phyloP scores from a whole-genome alignment of 2,113 vertebrate genomes.

The Colaptes auratus region DNA sequence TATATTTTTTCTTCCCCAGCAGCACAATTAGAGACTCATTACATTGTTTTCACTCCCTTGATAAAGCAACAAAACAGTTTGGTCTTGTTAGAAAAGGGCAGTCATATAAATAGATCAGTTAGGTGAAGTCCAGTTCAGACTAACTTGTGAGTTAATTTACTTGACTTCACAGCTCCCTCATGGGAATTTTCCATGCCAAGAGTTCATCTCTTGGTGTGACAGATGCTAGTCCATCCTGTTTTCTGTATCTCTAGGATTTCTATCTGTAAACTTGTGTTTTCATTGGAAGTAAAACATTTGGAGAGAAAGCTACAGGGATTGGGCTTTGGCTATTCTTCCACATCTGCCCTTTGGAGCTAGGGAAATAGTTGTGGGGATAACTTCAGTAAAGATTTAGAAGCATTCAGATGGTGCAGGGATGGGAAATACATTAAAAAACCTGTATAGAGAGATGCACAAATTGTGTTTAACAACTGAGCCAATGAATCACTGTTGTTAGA shows the following conservation, averaged over 20 bases:
- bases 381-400: background rate
- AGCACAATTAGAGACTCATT: background rate
- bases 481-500: slow-evolving; percentile 59
- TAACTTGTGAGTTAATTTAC: background rate
- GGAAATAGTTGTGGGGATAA: background rate
- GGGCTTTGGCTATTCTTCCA: background rate
- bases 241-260: background rate
- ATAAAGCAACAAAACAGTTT: background rate
- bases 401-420: slow-evolving; percentile 26
- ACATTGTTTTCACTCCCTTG: background rate
- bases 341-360: background rate
- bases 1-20: background rate
- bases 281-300: slow-evolving; percentile 22
- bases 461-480: slow-evolving; percentile 56
- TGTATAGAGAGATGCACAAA: slow-evolving; percentile 23
- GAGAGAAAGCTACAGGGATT: background rate
- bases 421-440: slow-evolving; percentile 20
- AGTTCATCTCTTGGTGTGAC: background rate
- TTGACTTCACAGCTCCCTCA: slow-evolving; percentile 1
- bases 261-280: slow-evolving; percentile 3
- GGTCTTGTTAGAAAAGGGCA: background rate
- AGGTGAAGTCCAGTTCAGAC: background rate
- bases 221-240: background rate
- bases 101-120: background rate
- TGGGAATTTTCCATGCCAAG: background rate